phyloP scores from a whole-genome alignment of 2,797 vertebrate species.

The Acrocephalus scirpaceus region DNA sequence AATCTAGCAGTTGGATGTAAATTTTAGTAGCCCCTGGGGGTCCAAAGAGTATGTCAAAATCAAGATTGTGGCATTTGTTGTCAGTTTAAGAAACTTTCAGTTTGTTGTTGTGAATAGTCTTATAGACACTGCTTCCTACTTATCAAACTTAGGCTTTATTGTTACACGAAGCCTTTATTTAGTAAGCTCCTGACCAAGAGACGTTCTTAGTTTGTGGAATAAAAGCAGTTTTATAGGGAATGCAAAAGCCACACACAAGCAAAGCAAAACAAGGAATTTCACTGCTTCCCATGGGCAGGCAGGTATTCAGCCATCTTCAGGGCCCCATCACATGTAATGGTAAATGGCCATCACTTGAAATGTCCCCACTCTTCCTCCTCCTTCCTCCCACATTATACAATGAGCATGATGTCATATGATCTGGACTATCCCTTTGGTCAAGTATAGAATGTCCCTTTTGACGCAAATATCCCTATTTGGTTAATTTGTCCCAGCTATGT shows the following conservation, averaged over 20 bases:
- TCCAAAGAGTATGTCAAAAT: constrained; percentile 3
- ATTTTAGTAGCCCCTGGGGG: constrained; percentile 27
- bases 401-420: neutral
- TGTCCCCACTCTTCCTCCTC: neutral
- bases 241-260: neutral
- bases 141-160: neutral
- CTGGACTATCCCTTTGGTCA: neutral
- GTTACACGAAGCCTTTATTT: neutral
- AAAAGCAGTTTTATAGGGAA: neutral
- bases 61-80: neutral
- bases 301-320: neutral
- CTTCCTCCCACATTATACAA: neutral
- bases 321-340: neutral
- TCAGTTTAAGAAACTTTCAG: neutral
- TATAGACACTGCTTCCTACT: neutral
- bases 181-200: neutral
- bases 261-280: neutral
- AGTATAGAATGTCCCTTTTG: neutral
- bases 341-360: fast-evolving
- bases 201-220: neutral
- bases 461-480: neutral
- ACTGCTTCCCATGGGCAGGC: neutral
- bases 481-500: neutral
- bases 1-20: constrained; percentile 43
- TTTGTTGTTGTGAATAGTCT: neutral